Evolutionary conservation across 2,888 invertebrate genomes (phyloP).

Genomic region (Ceramica pisi): DNA sequence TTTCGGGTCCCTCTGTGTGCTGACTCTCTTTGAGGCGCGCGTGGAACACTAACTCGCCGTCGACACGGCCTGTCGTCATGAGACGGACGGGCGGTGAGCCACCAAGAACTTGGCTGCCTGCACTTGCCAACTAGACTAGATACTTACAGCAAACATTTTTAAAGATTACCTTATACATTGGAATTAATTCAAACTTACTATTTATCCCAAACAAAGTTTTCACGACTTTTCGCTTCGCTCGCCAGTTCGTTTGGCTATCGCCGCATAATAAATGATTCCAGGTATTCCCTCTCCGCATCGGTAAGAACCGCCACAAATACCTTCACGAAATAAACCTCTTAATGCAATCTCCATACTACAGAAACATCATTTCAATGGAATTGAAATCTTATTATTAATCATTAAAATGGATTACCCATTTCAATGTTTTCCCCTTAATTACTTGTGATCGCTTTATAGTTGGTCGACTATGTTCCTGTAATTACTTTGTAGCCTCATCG

Average conservation of each 20-base stretch:
- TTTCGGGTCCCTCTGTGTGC: no score
- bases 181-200: neutral
- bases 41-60: no score
- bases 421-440: conserved; percentile 15
- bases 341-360: conserved; percentile 2
- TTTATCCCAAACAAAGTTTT: conserved; percentile 5
- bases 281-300: neutral
- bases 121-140: no score
- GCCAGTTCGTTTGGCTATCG: conserved; percentile 9
- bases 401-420: no score
- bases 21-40: no score
- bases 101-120: neutral
- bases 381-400: conserved; percentile 6
- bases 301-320: conserved; percentile 19
- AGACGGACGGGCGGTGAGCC: no score
- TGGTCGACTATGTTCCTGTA: neutral
- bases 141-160: neutral
- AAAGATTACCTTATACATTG: neutral
- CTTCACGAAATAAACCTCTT: conserved; percentile 23
- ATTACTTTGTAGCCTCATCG: conserved; percentile 5
- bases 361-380: conserved; percentile 17
- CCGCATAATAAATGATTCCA: conserved; percentile 30
- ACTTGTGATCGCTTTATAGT: conserved; percentile 1
- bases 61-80: no score
- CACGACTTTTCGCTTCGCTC: conserved; percentile 1